A percentile compares a stretch with the other conserved stretches of the same genome.
Evolutionary conservation across 2,797 vertebrate genomes (phyloP).

Genomic region (Lutjanus campechanus): DNA sequence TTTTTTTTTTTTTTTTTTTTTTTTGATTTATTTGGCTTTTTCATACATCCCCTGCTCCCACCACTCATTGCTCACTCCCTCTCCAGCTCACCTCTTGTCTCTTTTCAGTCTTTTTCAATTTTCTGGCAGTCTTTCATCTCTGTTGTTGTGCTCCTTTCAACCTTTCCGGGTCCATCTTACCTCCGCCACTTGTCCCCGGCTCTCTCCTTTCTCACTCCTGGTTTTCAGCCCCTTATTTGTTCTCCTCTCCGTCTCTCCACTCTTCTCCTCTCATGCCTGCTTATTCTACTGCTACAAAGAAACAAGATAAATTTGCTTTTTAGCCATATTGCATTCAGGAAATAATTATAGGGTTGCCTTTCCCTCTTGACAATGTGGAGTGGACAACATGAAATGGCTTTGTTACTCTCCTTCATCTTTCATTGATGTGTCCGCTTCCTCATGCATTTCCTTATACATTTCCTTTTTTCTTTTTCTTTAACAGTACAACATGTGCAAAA

Average conservation of each 20-base stretch:
- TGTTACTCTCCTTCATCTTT: slow-evolving; percentile 44
- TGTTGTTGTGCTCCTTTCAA: slow-evolving; percentile 75
- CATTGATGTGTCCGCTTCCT: slow-evolving; percentile 29
- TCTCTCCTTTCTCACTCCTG: slow-evolving; percentile 37
- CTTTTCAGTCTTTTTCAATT: slow-evolving; percentile 76
- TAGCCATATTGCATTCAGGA: slow-evolving; percentile 66
- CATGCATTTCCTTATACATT: slow-evolving; percentile 24
- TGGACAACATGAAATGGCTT: slow-evolving; percentile 68
- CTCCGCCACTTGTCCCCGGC: slow-evolving; percentile 73
- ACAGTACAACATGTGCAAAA: not conserved
- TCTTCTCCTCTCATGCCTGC: slow-evolving; percentile 41
- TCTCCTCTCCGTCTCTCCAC: slow-evolving; percentile 34
- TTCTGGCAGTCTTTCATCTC: slow-evolving; percentile 78
- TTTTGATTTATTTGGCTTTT: slow-evolving; percentile 55
- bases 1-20: slow-evolving; percentile 52
- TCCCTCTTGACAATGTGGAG: slow-evolving; percentile 63
- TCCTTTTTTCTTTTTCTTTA: slow-evolving; percentile 3
- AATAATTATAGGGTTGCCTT: slow-evolving; percentile 69
- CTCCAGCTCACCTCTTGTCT: slow-evolving; percentile 70
- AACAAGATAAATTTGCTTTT: slow-evolving; percentile 68
- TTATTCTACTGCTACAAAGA: slow-evolving; percentile 61
- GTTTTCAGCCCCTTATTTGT: slow-evolving; percentile 65
- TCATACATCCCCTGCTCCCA: slow-evolving; percentile 40
- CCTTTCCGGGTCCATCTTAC: slow-evolving; percentile 69
- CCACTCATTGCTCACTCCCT: slow-evolving; percentile 55